Percentiles rank a stretch among this genome's conserved stretches.
Conservation (phyloP, 2,888 invertebrate genomes). For the Sphaerophoria rueppellii region DNA sequence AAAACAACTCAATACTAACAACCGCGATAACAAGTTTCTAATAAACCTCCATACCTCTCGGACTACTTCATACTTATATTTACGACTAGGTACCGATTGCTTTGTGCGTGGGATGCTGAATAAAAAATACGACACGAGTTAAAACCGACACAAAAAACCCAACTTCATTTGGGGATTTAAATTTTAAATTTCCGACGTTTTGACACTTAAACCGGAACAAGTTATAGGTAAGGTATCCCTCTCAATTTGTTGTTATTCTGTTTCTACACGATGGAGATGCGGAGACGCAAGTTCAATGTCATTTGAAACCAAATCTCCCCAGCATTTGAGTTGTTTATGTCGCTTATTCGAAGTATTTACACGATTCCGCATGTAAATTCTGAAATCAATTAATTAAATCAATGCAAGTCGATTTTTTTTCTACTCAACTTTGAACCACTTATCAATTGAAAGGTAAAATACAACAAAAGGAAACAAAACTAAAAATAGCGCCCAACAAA, state of each 20-base stretch:
- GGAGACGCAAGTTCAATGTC: conserved; percentile 63
- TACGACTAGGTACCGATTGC: neutral
- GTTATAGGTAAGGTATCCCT: neutral
- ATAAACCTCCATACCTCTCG: neutral
- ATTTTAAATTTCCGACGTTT: conserved; percentile 8
- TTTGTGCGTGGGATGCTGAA: conserved; percentile 21
- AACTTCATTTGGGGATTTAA: conserved; percentile 17
- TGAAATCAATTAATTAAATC: neutral
- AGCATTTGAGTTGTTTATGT: neutral
- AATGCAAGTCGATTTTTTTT: neutral
- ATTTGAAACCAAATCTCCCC: conserved; percentile 15
- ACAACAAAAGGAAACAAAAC: neutral
- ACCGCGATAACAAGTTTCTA: neutral
- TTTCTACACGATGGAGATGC: neutral
- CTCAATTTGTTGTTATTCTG: neutral
- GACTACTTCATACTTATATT: neutral
- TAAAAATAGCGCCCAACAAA: conserved; percentile 3
- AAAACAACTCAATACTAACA: neutral
- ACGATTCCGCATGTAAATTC: neutral
- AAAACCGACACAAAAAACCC: neutral
- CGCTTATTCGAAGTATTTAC: neutral
- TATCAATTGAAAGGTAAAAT: neutral
- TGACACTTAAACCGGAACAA: conserved; percentile 19
- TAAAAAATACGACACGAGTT: conserved; percentile 25
- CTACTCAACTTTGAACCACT: conserved; percentile 27